These are phyloP conservation scores for Anabas testudineus DNA, from an alignment of 2,797 vertebrate species.

Conservation along the genomic window DNA sequence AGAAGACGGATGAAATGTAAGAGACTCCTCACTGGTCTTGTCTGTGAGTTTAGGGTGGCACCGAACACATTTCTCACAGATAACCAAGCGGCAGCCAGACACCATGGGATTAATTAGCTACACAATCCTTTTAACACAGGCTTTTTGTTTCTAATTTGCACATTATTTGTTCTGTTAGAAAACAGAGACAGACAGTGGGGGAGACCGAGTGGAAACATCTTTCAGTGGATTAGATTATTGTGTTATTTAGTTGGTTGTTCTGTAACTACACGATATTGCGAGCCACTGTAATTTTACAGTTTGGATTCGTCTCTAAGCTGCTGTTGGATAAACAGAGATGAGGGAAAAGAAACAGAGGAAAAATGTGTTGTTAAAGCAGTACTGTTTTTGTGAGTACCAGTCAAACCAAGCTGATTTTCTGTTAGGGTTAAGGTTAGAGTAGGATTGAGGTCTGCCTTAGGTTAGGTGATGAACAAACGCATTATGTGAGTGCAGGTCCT, in stretches of 20 bases:
- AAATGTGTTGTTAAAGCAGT: neutral
- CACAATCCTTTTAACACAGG: constrained; percentile 45
- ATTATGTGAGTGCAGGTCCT: constrained; percentile 13
- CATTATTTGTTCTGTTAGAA: constrained; percentile 49
- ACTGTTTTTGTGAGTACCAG: neutral
- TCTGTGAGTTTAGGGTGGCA: constrained; percentile 22
- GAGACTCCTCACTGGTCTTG: neutral
- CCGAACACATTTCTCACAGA: constrained; percentile 48
- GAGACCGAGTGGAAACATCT: constrained; percentile 6
- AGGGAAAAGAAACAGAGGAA: neutral
- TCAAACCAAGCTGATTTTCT: neutral
- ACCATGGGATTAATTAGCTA: constrained; percentile 71
- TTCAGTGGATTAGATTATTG: constrained; percentile 29
- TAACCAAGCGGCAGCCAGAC: constrained; percentile 49
- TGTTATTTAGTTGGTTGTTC: constrained; percentile 29
- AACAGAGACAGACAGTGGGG: constrained; percentile 9
- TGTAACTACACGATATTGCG: constrained; percentile 6
- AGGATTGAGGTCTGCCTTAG: neutral
- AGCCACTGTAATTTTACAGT: constrained; percentile 12
- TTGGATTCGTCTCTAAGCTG: constrained; percentile 2
- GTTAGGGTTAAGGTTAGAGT: neutral
- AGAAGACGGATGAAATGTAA: constrained; percentile 35
- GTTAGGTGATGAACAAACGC: neutral
- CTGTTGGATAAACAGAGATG: constrained; percentile 33
- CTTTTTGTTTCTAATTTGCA: constrained; percentile 65